phyloP scores from a whole-genome alignment of 2,113 vertebrate genomes.

The Gorsachius goisagi region DNA sequence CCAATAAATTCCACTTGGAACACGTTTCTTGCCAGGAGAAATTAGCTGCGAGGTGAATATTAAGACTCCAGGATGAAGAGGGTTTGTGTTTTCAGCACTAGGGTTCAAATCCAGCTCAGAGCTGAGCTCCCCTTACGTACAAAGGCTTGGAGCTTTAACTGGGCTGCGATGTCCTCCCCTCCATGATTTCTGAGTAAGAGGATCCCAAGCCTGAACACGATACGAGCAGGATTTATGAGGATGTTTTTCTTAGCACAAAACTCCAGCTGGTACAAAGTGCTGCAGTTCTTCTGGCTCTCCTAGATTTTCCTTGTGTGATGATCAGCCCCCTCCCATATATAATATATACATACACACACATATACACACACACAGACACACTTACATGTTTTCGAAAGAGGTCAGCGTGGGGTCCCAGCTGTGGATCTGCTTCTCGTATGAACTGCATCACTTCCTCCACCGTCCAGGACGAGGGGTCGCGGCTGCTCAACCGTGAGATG shows the following conservation, averaged over 20 bases:
- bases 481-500: conserved; percentile 71
- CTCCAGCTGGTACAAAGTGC: background rate
- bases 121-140: background rate
- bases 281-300: rapidly evolving
- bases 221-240: background rate
- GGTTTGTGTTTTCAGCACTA: background rate
- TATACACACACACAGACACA: background rate
- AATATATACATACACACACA: background rate
- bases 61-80: background rate
- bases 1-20: background rate
- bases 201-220: rapidly evolving
- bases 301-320: background rate
- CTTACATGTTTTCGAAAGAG: conserved; percentile 96
- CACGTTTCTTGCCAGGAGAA: background rate
- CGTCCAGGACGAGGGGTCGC: conserved; percentile 90
- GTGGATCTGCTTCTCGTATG: conserved; percentile 89
- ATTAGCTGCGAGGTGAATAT: background rate
- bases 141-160: background rate
- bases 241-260: background rate
- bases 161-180: background rate
- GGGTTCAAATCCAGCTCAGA: background rate
- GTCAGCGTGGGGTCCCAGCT: conserved; percentile 92
- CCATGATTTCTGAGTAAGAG: rapidly evolving
- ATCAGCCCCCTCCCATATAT: background rate
- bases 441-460: conserved; percentile 98